phyloP scores from a whole-genome alignment of 2,113 vertebrate genomes.

The Accipiter cooperii region DNA sequence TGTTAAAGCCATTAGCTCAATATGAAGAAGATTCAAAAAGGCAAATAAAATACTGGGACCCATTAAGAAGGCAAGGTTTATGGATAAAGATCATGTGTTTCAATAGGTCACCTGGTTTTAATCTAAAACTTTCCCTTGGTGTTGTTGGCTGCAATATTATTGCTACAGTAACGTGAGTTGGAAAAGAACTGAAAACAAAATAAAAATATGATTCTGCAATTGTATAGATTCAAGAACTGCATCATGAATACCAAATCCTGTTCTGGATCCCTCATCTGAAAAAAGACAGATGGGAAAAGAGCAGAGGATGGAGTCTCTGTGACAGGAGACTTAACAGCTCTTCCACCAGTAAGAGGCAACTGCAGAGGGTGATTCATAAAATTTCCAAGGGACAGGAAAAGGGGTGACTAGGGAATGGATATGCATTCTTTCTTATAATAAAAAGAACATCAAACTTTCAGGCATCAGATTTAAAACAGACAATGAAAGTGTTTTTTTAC shows the following conservation, averaged over 20 bases:
- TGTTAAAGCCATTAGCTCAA: background rate
- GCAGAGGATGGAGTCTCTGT: background rate
- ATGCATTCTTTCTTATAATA: background rate
- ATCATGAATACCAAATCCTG: background rate
- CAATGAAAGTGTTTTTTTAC: background rate
- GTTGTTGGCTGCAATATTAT: background rate
- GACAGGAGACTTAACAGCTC: background rate
- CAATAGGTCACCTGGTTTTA: background rate
- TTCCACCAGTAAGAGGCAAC: background rate
- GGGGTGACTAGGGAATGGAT: background rate
- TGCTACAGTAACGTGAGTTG: background rate
- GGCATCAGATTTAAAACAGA: background rate
- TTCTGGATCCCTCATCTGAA: background rate
- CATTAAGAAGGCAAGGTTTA: background rate
- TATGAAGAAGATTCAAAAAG: background rate
- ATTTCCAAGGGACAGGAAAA: background rate
- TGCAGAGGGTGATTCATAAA: background rate
- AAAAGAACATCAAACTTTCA: background rate
- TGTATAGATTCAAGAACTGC: background rate
- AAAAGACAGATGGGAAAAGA: background rate
- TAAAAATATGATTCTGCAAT: background rate
- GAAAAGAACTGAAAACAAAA: background rate
- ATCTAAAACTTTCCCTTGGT: background rate
- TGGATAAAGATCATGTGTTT: background rate
- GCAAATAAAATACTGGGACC: background rate